Evolutionary conservation across 2,113 vertebrate species (phyloP), one percentile per base, ranked within the genome.

Genomic region (Tragelaphus scriptus): DNA sequence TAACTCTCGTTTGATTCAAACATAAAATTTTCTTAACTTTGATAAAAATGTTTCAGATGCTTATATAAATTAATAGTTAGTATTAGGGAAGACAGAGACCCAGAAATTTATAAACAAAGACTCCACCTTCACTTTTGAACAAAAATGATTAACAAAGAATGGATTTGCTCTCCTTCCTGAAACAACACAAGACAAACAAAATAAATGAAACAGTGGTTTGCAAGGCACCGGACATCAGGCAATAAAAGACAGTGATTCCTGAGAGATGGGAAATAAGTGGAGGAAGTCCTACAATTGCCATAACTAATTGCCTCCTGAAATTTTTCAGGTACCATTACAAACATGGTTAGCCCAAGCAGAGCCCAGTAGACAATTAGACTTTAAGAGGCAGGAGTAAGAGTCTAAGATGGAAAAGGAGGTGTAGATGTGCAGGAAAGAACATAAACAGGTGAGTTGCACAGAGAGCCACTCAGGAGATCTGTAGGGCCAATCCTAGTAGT

Each of bases 151-250:
- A 82, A n/a, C 2, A 85, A 32, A n/a, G 25, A 63, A 44, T 89
- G 16, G 47, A 95, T 95, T 75, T 91, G 80, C 1, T 75, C 8
- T 85, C 32, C 28, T 85, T 80, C 25, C 90, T 81, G 21, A 96
- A 94, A 88, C 17, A 85, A 25, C 19, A 75, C 75, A 94, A 90
- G 87, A 36, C n/a, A 36, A 71, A 59, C 28, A 75, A 92, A 90
- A 87, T 26, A 61, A 87, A 82, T 82, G 40, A 65, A 94, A 75
- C 49, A 63, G 51, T 85, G 53, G 56, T 36, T 47, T 88, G 15
- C 49, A 88, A 93, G 68, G 49, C 36, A 85, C 13, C 63, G 10
- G 26, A 3, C 19, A 36, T 32, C 23, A 88, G 44, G 30, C 7
- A 53, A 65, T 32, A 53, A 90, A 90, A 44, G 25, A 58, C 14